Conservation (phyloP, 2,888 invertebrate genomes). For the Latrodectus elegans region DNA sequence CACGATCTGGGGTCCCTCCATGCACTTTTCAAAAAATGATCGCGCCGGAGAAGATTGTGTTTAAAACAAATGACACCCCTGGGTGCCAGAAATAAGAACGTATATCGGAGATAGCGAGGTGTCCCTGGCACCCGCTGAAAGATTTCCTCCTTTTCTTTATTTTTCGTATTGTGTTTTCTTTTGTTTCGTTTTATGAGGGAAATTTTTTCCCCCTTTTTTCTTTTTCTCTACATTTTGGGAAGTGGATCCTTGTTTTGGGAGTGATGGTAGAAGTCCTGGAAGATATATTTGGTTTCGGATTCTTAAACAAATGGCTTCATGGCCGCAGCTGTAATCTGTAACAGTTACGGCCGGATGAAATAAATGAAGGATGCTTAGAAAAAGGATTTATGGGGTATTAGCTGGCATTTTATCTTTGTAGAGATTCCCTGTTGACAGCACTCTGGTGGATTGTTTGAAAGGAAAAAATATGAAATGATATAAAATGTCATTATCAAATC, state of each 20-base stretch:
- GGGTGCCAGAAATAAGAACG: constrained; percentile 67
- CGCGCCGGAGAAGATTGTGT: constrained; percentile 67
- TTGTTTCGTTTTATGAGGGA: constrained; percentile 8
- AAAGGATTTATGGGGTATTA: not conserved
- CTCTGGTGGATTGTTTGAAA: too few relatives aligned
- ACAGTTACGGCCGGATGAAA: not conserved
- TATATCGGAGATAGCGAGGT: constrained; percentile 54
- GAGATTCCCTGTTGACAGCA: too few relatives aligned
- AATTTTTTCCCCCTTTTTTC: constrained; percentile 19
- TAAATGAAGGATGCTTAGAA: constrained; percentile 5
- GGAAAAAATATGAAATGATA: too few relatives aligned
- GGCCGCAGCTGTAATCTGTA: not conserved
- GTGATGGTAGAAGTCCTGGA: not conserved
- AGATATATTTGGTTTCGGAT: constrained; percentile 5
- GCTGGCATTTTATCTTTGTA: too few relatives aligned
- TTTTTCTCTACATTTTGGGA: constrained; percentile 12
- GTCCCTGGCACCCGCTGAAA: constrained; percentile 50
- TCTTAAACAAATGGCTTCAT: not conserved
- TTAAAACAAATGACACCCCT: constrained; percentile 67
- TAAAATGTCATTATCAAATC: too few relatives aligned
- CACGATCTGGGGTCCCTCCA: constrained; percentile 39
- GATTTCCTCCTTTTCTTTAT: constrained; percentile 39
- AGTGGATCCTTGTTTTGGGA: constrained; percentile 19
- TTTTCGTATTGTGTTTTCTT: constrained; percentile 13
- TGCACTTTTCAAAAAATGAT: constrained; percentile 66